Evolutionary conservation across 2,888 invertebrate genomes (phyloP), one percentile per base, ranked within the genome.

Genomic region (Cetonia aurata): DNA sequence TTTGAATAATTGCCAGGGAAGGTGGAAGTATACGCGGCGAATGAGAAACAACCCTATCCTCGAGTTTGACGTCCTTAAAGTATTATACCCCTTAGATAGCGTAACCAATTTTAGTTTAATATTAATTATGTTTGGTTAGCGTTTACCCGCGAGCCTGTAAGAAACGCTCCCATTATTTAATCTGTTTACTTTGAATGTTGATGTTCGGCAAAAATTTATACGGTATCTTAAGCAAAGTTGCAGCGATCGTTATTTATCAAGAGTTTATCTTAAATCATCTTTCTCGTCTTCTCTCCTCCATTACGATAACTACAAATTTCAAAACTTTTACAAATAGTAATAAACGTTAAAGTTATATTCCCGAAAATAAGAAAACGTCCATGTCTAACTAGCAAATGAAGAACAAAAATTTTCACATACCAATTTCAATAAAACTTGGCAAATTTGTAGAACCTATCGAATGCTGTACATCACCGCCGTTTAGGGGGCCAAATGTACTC

Each of bases 101-200:
- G 31, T 60, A 60, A 60, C 60, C 46, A 60, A 60, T 60, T 60
- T 60, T 60, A 60, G 60, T 60, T 46, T 62, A 62, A 62, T 62
- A 62, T 62, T 62, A 62, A 62, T 62, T 62, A 48, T 56, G 41
- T 56, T 56, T 56, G 56, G 37, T 56, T 56, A 56, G 25, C 56
- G 41, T 56, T 56, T 56, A 56, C 56, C 37, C 56, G 56, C 25
- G 17, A 56, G 33, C 41, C 56, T 17, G 41, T 56, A 56, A 56
- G 56, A 56, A 56, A 17, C 56, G 17, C 56, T 56, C 41, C 37
- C 41, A 41, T 56, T 56, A 56, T 56, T 56, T 56, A 41, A 56
- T 56, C 56, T 56, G 56, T 41, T 17, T 56, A 13, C 56, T 13
- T 56, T 56, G 37, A 15, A 37, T 56, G 56, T 56, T 56, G 56